Evolutionary conservation across 2,888 invertebrate species (phyloP), one percentile per base, ranked within the genome.

Genomic region (Lithophane leautieri): DNA sequence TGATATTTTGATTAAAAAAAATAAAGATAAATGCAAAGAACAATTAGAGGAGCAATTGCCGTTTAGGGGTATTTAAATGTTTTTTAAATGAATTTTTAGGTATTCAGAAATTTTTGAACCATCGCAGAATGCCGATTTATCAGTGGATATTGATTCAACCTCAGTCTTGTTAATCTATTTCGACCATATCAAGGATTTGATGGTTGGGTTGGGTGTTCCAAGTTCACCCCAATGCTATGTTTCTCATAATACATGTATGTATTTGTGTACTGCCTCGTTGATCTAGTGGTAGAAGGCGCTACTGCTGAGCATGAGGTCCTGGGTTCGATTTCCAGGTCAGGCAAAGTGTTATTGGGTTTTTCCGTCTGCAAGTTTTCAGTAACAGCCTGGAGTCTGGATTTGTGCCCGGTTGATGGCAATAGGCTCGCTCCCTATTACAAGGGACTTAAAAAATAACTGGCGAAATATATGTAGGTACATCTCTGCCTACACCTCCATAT

Each of bases 21-120:
- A 19, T n/a, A n/a, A 62, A 65, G 28, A 58, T 14, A 54, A 62
- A 74, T 65, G 34, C 42, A 69, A 66, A 79, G 34, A 79, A 58
- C 34, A 67, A 50, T 58, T 58, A 28, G 3, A 42, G 56, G 1
- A 42, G 28, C 40, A 62, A 34, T 28, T 56, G 28, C 28, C 44
- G 16, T 50, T 61, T 44, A 44, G 34, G 14, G 42, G 16, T 52
- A 44, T 68, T 50, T 68, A 14, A 19, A 63, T 25, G 54, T 44
- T 25, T 44, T 14, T 67, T 58, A 0, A 6, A 22, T 25, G 34
- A 68, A 25, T 42, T 44, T 22, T 25, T n/a, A 19, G 14, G 28
- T 65, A 61, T 12, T 25, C 11, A 19, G 14, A 54, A 50, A 16
- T 56, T 81, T 44, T 47, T 0, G 4, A 58, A n/a, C 2, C 1